A percentile compares a stretch with the other conserved stretches of the same genome.
These are phyloP conservation scores for Phocoena phocoena DNA, from an alignment of 2,113 vertebrate genomes.

Conservation along the genomic window DNA sequence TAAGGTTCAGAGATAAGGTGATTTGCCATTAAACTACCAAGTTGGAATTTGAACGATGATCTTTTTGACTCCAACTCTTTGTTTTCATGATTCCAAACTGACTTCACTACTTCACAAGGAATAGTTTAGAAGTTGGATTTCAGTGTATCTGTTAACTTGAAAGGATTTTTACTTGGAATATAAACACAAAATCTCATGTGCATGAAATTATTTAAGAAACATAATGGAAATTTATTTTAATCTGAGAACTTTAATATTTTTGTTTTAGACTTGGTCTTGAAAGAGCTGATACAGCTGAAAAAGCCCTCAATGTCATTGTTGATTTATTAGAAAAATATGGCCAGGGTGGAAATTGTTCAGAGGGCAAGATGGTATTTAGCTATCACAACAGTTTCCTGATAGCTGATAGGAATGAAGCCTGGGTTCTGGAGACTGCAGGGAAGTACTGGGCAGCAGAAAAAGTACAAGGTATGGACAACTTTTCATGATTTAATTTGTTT, in stretches of 20 bases:
- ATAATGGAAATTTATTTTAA: conserved; percentile 45
- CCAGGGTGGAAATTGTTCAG: conserved; percentile 95
- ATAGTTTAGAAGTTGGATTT: conserved; percentile 18
- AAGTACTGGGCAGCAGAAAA: conserved; percentile 96
- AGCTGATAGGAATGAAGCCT: conserved; percentile 93
- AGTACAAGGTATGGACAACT: conserved; percentile 84
- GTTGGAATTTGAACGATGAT: conserved; percentile 22
- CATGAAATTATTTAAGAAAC: conserved; percentile 58
- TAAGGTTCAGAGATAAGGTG: conserved; percentile 29
- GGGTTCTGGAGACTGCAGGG: conserved; percentile 96
- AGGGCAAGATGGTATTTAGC: conserved; percentile 89
- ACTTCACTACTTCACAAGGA: conserved; percentile 29
- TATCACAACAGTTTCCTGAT: conserved; percentile 99
- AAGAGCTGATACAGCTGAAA: conserved; percentile 93
- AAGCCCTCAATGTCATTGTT: conserved; percentile 90
- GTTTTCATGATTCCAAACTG: conserved; percentile 6
- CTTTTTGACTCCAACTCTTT: background rate
- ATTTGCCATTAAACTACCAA: background rate
- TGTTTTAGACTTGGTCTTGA: conserved; percentile 94
- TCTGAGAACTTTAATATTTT: conserved; percentile 56
- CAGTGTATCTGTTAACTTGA: conserved; percentile 30
- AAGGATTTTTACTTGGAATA: conserved; percentile 42
- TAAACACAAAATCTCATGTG: background rate
- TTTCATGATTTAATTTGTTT: conserved; percentile 40
- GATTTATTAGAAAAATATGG: conserved; percentile 93